These are phyloP conservation scores for Lasioglossum marginatum DNA, from an alignment of 2,888 invertebrate genomes.

Conservation along the genomic window DNA sequence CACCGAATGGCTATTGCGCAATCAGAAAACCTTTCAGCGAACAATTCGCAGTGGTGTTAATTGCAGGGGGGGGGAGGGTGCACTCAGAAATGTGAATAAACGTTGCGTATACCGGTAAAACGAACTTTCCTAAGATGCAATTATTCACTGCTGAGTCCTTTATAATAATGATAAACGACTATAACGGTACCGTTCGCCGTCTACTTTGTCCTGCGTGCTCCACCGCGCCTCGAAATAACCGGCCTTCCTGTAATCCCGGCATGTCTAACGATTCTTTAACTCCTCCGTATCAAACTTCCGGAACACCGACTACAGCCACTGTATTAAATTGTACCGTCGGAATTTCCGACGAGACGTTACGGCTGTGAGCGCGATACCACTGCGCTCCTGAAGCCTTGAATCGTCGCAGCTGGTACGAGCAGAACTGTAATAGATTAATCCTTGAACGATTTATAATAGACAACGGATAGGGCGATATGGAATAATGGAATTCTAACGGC, in stretches of 20 bases:
- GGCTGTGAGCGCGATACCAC: neutral
- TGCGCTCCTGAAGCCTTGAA: conserved; percentile 13
- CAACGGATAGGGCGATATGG: conserved; percentile 7
- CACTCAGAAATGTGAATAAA: conserved; percentile 25
- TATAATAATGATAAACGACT: conserved; percentile 82
- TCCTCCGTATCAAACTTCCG: conserved; percentile 62
- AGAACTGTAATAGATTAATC: conserved; percentile 33
- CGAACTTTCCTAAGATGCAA: conserved; percentile 75
- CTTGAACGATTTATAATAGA: conserved; percentile 36
- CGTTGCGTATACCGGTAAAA: conserved; percentile 38
- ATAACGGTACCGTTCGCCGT: conserved; percentile 12
- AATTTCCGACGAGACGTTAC: conserved; percentile 37
- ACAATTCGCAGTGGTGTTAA: conserved; percentile 29
- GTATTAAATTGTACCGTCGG: conserved; percentile 51
- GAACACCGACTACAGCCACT: conserved; percentile 41
- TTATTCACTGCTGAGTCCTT: conserved; percentile 80
- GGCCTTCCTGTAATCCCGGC: conserved; percentile 26
- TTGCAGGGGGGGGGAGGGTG: neutral
- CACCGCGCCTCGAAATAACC: conserved; percentile 27
- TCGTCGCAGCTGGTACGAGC: conserved; percentile 20
- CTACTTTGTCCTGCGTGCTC: conserved; percentile 15
- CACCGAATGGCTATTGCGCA: no score
- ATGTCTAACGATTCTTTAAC: conserved; percentile 79
- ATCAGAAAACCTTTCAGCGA: conserved; percentile 15
- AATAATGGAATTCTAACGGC: conserved; percentile 10